Conservation (phyloP, 1,140 invertebrate genomes). For the Nephila pilipes region DNA sequence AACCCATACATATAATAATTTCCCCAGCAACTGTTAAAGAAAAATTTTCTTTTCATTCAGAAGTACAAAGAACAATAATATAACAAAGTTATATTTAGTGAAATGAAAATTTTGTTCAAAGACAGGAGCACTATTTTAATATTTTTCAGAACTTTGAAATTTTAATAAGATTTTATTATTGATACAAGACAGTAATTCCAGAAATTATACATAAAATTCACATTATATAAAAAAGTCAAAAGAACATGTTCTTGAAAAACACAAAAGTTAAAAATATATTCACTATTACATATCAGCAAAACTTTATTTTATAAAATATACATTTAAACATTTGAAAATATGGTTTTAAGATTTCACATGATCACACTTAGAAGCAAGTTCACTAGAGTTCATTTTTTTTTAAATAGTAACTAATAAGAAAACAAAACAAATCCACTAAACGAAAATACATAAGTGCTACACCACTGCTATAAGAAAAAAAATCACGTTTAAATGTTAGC, state of each 20-base stretch:
- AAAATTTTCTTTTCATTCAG: no score
- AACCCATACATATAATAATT: no score
- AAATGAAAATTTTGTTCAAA: no score
- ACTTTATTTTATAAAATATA: constrained; percentile 72
- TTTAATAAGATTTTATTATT: background rate
- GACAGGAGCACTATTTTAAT: no score
- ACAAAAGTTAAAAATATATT: background rate
- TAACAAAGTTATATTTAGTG: no score
- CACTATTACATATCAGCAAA: constrained; percentile 35
- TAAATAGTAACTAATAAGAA: constrained; percentile 28
- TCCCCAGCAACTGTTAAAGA: no score
- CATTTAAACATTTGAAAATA: constrained; percentile 67
- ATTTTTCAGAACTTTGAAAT: background rate
- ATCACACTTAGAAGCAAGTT: constrained; percentile 61
- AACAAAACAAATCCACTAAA: background rate
- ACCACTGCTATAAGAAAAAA: constrained; percentile 39
- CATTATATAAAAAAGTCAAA: background rate
- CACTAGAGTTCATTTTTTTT: background rate
- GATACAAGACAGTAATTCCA: background rate
- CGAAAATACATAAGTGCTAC: background rate
- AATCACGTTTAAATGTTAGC: background rate
- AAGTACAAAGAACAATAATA: no score
- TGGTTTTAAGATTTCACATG: constrained; percentile 45
- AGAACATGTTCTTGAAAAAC: background rate
- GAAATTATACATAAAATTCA: no score